Evolutionary conservation across 2,888 invertebrate species (phyloP), one percentile per base, ranked within the genome.

Genomic region (Hofmannophila pseudospretella): DNA sequence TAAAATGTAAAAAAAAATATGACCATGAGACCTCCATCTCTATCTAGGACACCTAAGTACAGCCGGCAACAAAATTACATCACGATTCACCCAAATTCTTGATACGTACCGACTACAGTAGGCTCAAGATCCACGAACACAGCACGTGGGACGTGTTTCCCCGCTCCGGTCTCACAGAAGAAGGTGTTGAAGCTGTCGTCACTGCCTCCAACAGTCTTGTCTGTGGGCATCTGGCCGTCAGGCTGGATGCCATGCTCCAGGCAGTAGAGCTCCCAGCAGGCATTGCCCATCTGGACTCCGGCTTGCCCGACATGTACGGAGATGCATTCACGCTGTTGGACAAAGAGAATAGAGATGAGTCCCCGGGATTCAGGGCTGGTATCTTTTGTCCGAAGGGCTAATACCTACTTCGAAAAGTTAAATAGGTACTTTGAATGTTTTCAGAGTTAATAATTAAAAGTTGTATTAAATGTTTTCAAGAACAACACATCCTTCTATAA

Each of bases 51-150:
- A n/a, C n/a, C n/a, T n/a, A n/a, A n/a, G n/a, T n/a, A n/a, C n/a
- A n/a, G n/a, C n/a, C n/a, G n/a, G n/a, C n/a, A n/a, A n/a, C n/a
- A n/a, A n/a, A n/a, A n/a, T n/a, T n/a, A n/a, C n/a, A n/a, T n/a
- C n/a, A n/a, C n/a, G n/a, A n/a, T n/a, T n/a, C n/a, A n/a, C n/a
- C n/a, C n/a, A n/a, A n/a, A n/a, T n/a, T n/a, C n/a, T n/a, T 1
- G 7, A 48, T 51, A 61, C 85, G 63, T 36, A 86, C 85, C 85
- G 46, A 98, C 96, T 63, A 98, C 98, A 52, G 97, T 97, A 44
- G 98, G 98, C 84, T 98, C 98, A 73, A 98, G 88, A 80, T 98
- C 98, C 7, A 98, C 96, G 67, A 97, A 98, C 39, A 97, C 96
- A 27, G 94, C 96, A 57, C 97, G 90, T 33, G 97, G 97, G 7